Evolutionary conservation across 2,797 vertebrate species (phyloP).

Genomic region (Sebastes umbrosus): DNA sequence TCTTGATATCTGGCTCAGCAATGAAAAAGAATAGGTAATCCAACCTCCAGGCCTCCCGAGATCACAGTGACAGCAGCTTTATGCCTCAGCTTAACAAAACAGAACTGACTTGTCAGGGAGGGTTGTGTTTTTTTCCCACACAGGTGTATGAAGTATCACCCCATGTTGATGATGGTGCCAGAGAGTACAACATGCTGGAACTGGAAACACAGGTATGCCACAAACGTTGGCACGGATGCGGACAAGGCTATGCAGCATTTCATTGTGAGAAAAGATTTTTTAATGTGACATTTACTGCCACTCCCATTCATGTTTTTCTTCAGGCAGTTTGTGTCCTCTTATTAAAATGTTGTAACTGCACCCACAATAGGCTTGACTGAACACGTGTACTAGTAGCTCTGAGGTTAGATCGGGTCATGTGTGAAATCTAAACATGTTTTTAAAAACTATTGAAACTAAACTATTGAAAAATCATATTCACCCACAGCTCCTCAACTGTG

Average conservation of each 20-base stretch:
- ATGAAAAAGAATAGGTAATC: slow-evolving; percentile 45
- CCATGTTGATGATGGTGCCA: not conserved
- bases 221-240: slow-evolving; percentile 28
- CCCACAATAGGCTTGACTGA: slow-evolving; percentile 48
- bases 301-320: slow-evolving; percentile 53
- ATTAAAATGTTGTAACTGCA: slow-evolving; percentile 47
- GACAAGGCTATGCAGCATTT: slow-evolving; percentile 12
- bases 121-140: slow-evolving; percentile 25
- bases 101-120: slow-evolving; percentile 38
- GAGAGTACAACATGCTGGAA: slow-evolving; percentile 57
- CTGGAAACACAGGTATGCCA: slow-evolving; percentile 66
- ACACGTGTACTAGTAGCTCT: slow-evolving; percentile 40
- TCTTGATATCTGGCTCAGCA: slow-evolving; percentile 23
- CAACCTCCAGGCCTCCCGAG: slow-evolving; percentile 23
- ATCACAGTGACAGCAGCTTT: slow-evolving; percentile 54
- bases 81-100: slow-evolving; percentile 53
- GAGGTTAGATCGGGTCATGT: slow-evolving; percentile 9
- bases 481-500: not conserved
- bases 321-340: slow-evolving; percentile 62
- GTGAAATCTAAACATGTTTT: not conserved
- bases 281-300: slow-evolving; percentile 54
- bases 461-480: not conserved
- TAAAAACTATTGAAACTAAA: not conserved
- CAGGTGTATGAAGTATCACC: slow-evolving; percentile 35
- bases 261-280: slow-evolving; percentile 19